Base-by-base conservation (phyloP, 2,888 invertebrate species). In the Leucania comma region DNA sequence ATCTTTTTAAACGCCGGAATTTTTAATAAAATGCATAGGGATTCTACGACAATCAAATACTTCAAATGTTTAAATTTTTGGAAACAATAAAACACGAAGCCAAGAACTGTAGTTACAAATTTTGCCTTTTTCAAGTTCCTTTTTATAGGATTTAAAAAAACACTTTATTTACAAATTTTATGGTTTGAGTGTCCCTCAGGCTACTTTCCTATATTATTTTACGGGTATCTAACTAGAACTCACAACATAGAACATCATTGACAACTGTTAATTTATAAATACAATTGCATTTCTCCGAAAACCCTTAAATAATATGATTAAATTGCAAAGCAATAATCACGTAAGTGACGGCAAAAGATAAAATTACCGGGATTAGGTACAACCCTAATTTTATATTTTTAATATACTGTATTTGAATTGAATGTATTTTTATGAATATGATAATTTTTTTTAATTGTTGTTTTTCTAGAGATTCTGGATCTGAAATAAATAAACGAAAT, bases 291-390 rank as follows among this genome's bases (percentile, higher is more conserved):
- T 38, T 14, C 10, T 17, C 10, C 24, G 4, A n/a, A n/a, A 9
- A 17, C 1, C 12, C 1, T 56, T 68, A 78, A n/a, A 75, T 64
- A 12, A 75, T 6, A 32, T 75, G 56, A 68, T 71, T 75, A 79
- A 71, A 29, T 60, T 71, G 83, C 54, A 82, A 67, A 0, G 42
- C 59, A n/a, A 38, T 22, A 12, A 68, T 60, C 0, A 71, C 54
- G 8, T 68, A 68, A 14, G 68, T 54, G 2, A 29, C 20, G 14
- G 70, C 54, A 20, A 54, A 53, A 9, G 70, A 68, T 17, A 67
- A 22, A 14, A 68, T 29, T 2, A 48, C 22, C 1, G 70, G 70
- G 26, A 68, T 48, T 3, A 71, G 20, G 17, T 71, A 60, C 38
- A 60, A 22, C 29, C 70, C 70, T 26, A 71, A 17, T 6, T 20